Evolutionary conservation across 2,113 vertebrate genomes (phyloP), one percentile per base, ranked within the genome.

Genomic region (Panthera uncia): DNA sequence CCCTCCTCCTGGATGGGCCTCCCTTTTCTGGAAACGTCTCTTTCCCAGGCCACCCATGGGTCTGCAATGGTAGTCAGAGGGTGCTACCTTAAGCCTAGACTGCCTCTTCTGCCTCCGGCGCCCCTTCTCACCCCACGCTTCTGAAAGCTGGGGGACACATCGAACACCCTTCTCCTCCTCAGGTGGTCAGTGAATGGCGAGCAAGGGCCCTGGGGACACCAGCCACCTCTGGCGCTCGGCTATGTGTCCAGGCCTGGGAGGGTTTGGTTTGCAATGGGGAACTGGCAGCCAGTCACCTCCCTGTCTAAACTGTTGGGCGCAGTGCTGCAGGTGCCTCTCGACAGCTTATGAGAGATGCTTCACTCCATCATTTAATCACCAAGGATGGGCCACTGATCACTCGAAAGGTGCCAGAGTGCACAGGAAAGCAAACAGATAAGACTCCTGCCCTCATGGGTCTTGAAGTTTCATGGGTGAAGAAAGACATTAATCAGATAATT

Each of bases 131-230:
- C 14, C 4, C 10, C 12, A n/a, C 65, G 29, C n/a, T 81, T 85
- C 66, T 63, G 33, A 50, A 86, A 66, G 27, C 36, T 31, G 14
- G 5, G 15, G 31, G 9, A 23, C 71, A 11, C 21, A 5, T 21
- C 16, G 33, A 33, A 68, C 1, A 12, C 4, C 4, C 29, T 9
- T 14, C 10, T 19, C 38, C n/a, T 36, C 36, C 1, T 3, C 0
- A 12, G 36, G 48, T 19, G 1, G 50, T 29, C 15, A 13, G 29
- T 13, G 19, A 61, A 50, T 2, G 16, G 23, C 0, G 0, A 52
- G 36, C 13, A 41, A 76, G 74, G 38, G 10, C 45, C 29, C 36
- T 31, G 86, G n/a, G 18, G 19, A 88, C 23, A 6, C n/a, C 65
- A 5, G 3, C 2, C 85, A 65, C 27, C 29, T 27, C 63, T 29